Base-by-base conservation (phyloP, 2,888 invertebrate genomes). In the Alitta virens region DNA sequence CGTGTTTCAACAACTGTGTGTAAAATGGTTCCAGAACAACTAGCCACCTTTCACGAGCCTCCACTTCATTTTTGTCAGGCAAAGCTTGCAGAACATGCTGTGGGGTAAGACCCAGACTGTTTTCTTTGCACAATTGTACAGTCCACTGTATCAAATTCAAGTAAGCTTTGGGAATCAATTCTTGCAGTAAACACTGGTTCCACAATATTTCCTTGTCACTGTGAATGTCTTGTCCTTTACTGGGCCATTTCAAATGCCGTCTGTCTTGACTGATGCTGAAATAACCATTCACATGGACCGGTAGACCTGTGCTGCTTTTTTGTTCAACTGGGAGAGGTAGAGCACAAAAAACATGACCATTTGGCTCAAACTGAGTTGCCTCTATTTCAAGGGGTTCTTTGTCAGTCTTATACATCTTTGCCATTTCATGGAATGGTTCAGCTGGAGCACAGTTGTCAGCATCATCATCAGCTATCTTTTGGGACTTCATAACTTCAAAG, bases 261-360 rank as follows among this genome's bases (percentile, higher is more conserved):
- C 78, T 69, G 52, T 75, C 76, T 53, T 75, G 75, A 49, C 72
- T 74, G 5, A 79, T 60, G 5, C 76, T 74, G 67, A 79, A 78
- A 63, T 69, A 76, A 9, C 77, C 78, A 64, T 78, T 78, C 16
- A 79, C 72, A 64, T 79, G 78, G 2, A 78, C 70, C 1, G 78
- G 78, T 12, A 78, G 70, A 14, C 79, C 78, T 0, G 77, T 77
- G 18, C 71, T 62, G 53, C 68, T 72, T 50, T 66, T 62, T 14
- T 66, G 64, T 58, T 72, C 71, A 54, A 71, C 62, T n/a, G 79
- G 78, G 16, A 79, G 66, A 18, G 79, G 79, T 18, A 79, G 68
- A 59, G 77, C 77, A 60, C 78, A 78, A 63, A 76, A 79, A 2
- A 77, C 67, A 33, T 78, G 77, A n/a, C 79, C 77, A 40, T 60